Percentiles rank a stretch among this genome's conserved stretches.
Conservation (phyloP, 2,113 vertebrate species). For the Cephalopholis sonnerati region DNA sequence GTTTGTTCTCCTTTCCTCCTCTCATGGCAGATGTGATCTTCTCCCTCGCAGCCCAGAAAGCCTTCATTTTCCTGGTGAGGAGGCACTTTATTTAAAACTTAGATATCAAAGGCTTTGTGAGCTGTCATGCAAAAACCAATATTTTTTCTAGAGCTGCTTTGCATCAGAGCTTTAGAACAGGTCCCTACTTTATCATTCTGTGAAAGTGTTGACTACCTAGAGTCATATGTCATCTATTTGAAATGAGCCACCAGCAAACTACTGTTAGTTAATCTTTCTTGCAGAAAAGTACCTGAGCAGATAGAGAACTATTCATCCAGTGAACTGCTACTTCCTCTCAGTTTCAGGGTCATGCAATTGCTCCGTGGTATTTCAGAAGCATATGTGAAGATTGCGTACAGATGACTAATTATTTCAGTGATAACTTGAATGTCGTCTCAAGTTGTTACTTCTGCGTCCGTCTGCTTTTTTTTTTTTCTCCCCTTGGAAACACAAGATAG, state of each 20-base stretch:
- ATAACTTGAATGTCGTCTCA: background rate
- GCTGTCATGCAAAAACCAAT: background rate
- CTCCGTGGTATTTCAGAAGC: slow-evolving; percentile 3
- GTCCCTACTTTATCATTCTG: slow-evolving; percentile 1
- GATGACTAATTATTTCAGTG: slow-evolving; percentile 4
- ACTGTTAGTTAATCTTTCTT: slow-evolving; percentile 52
- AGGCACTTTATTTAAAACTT: slow-evolving; percentile 61
- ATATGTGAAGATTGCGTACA: slow-evolving; percentile 6
- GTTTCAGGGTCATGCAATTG: slow-evolving; percentile 31
- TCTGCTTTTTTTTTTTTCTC: background rate
- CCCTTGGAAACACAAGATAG: background rate
- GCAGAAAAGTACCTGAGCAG: background rate
- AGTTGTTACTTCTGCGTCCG: background rate
- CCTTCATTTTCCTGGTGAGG: slow-evolving; percentile 53
- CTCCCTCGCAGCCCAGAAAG: slow-evolving; percentile 51
- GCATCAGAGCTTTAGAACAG: background rate
- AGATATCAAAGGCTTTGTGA: slow-evolving; percentile 16
- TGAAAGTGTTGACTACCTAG: background rate
- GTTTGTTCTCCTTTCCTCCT: slow-evolving; percentile 34
- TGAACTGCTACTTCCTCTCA: background rate
- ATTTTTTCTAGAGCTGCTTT: background rate
- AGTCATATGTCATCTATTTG: slow-evolving; percentile 31
- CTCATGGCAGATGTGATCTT: slow-evolving; percentile 55
- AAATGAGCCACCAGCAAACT: slow-evolving; percentile 34
- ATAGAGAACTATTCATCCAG: slow-evolving; percentile 32